Conservation (phyloP, 2,888 invertebrate species). For the Omphaloscelis lunosa region DNA sequence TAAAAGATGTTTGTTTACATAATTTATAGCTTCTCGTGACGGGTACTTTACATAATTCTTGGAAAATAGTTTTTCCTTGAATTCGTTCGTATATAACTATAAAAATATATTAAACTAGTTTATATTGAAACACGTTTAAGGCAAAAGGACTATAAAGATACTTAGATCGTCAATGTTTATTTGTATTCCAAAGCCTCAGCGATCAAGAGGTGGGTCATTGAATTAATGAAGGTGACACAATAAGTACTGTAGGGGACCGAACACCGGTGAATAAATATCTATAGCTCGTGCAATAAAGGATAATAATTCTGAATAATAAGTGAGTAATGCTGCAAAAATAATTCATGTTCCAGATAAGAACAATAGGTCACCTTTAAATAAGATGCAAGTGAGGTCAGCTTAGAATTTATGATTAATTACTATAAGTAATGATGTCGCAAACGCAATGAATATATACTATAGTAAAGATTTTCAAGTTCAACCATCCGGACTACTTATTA, state of each 20-base stretch:
- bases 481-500: background rate
- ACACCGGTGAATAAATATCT: conserved; percentile 50
- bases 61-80: conserved; percentile 6
- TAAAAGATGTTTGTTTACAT: no score
- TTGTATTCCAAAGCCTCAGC: conserved; percentile 53
- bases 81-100: background rate
- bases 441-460: background rate
- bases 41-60: conserved; percentile 10
- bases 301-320: conserved; percentile 55
- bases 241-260: conserved; percentile 50
- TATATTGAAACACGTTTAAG: conserved; percentile 49
- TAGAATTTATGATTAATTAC: conserved; percentile 31
- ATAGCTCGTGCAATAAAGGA: conserved; percentile 48
- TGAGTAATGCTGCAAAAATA: conserved; percentile 28
- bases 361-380: conserved; percentile 29
- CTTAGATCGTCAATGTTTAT: conserved; percentile 52
- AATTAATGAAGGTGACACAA: conserved; percentile 67
- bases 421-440: conserved; percentile 23
- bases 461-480: conserved; percentile 11
- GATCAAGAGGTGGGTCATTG: conserved; percentile 62
- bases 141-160: conserved; percentile 38
- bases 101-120: conserved; percentile 36
- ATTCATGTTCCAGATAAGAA: conserved; percentile 13
- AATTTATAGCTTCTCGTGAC: no score
- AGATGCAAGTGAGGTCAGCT: conserved; percentile 29